A percentile compares a stretch with the other conserved stretches of the same genome.
Conservation (phyloP, 1,140 invertebrate genomes). For the Apis laboriosa region DNA sequence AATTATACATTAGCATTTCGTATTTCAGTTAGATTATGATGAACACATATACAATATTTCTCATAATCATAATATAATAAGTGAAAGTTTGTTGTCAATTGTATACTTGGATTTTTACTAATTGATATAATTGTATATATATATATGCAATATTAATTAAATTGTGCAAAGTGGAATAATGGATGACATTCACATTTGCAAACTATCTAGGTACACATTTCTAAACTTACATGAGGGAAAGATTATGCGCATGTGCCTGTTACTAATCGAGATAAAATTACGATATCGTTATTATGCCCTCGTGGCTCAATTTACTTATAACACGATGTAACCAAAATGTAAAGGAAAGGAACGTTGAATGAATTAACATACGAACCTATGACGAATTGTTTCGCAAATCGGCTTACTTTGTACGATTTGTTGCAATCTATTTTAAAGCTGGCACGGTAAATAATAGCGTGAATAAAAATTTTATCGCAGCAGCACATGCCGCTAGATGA, state of each 20-base stretch:
- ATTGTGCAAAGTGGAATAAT: conserved; percentile 61
- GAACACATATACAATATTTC: neutral
- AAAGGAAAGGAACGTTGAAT: neutral
- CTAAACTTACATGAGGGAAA: conserved; percentile 51
- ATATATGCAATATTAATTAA: conserved; percentile 24
- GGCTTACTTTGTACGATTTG: conserved; percentile 31
- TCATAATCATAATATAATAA: neutral
- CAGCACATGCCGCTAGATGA: conserved; percentile 34
- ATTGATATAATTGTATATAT: conserved; percentile 1
- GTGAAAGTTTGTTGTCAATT: neutral
- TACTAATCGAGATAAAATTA: conserved; percentile 39
- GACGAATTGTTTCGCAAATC: neutral
- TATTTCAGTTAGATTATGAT: neutral
- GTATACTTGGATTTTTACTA: neutral
- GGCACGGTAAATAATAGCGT: conserved; percentile 13
- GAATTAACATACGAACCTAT: neutral
- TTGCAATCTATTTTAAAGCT: conserved; percentile 40
- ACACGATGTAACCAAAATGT: conserved; percentile 56
- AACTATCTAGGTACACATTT: conserved; percentile 35
- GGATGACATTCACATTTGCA: conserved; percentile 41
- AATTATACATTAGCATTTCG: too few species aligned
- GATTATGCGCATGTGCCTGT: conserved; percentile 51
- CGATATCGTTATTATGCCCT: conserved; percentile 46
- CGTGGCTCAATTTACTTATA: conserved; percentile 62
- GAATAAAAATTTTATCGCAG: conserved; percentile 35